Evolutionary conservation across 2,113 vertebrate genomes (phyloP).

Genomic region (Tyrannus savana): DNA sequence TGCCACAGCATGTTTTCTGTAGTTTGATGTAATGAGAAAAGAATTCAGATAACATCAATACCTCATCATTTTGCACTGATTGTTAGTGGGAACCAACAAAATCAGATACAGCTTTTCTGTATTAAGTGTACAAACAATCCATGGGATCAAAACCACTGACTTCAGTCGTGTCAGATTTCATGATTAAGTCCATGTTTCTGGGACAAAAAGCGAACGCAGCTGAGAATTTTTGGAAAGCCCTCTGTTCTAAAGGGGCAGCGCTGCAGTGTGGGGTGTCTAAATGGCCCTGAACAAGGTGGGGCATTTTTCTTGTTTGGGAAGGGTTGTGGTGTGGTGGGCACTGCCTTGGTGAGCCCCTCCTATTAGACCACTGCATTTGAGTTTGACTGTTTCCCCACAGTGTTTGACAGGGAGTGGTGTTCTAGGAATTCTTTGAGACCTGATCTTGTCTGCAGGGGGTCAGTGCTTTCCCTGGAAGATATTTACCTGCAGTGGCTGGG

Average conservation of each 20-base stretch:
- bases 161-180: not conserved
- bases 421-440: not conserved
- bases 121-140: not conserved
- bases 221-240: accelerated
- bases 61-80: not conserved
- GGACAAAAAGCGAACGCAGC: not conserved
- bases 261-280: not conserved
- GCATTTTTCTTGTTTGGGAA: not conserved
- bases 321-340: not conserved
- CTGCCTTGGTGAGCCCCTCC: not conserved
- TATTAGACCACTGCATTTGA: not conserved
- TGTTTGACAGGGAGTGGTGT: not conserved
- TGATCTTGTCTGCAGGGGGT: not conserved
- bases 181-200: conserved; percentile 1
- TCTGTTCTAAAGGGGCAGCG: not conserved
- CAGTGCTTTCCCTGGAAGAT: not conserved
- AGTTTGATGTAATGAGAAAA: conserved; percentile 10
- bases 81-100: not conserved
- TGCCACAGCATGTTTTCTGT: not conserved
- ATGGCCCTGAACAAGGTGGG: not conserved
- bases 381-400: not conserved
- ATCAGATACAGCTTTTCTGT: not conserved
- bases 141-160: not conserved
- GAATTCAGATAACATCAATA: not conserved
- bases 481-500: not conserved